Evolutionary conservation across 2,888 invertebrate species (phyloP).

Genomic region (Hofmannophila pseudospretella): DNA sequence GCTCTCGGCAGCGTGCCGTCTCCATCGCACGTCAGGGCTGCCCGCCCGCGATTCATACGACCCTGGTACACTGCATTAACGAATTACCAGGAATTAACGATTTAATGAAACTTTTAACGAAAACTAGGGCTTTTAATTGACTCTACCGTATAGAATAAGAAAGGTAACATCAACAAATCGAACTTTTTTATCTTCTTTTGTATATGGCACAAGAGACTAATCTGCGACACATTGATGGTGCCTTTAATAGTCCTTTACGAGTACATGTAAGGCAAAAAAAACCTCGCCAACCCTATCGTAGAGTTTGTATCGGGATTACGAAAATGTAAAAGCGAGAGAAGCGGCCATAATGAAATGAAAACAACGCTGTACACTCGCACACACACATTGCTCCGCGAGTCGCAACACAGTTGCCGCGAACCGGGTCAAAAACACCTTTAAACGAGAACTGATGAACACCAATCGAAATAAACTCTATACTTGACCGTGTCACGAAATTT

Average conservation of each 20-base stretch:
- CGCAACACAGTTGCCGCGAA: conserved; percentile 50
- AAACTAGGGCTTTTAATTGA: too few relatives aligned
- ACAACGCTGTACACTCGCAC: conserved; percentile 59
- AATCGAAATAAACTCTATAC: conserved; percentile 67
- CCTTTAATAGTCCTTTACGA: too few relatives aligned
- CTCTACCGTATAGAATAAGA: too few relatives aligned
- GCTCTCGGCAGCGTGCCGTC: conserved; percentile 47
- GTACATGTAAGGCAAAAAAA: conserved; percentile 32
- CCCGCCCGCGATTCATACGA: conserved; percentile 23
- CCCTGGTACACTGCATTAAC: conserved; percentile 43
- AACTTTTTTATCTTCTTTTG: too few relatives aligned
- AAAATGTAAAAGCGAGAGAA: conserved; percentile 73
- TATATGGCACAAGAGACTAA: too few relatives aligned
- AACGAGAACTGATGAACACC: conserved; percentile 65
- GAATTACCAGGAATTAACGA: too few relatives aligned
- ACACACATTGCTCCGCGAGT: conserved; percentile 21
- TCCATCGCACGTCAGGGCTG: conserved; percentile 60
- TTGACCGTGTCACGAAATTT: conserved; percentile 70
- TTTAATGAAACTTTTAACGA: too few relatives aligned
- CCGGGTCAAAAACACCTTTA: conserved; percentile 76
- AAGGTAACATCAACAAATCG: too few relatives aligned
- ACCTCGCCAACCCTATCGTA: conserved; percentile 54
- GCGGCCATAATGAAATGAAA: conserved; percentile 71
- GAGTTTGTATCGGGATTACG: conserved; percentile 66
- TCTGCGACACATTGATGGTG: conserved; percentile 16